A percentile compares a stretch with the other conserved stretches of the same genome.
Evolutionary conservation across 1,140 invertebrate species (phyloP).

Genomic region (Holcopasites calliopsidis): DNA sequence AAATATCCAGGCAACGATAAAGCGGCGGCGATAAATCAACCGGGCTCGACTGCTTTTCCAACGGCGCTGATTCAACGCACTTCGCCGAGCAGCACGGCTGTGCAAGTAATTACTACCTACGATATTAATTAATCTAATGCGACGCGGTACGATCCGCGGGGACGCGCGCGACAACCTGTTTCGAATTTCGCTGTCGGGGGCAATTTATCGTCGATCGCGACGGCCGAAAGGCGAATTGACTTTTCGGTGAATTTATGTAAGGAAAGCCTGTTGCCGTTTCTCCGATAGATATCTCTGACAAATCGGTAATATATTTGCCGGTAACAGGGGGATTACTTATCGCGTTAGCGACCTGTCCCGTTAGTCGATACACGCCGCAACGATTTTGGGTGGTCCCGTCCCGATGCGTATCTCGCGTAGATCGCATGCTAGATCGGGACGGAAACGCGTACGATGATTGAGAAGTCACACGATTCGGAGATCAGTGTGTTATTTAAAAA

Average conservation of each 20-base stretch:
- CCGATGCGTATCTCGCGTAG: not conserved
- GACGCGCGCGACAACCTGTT: constrained; percentile 2
- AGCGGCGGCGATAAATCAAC: constrained; percentile 52
- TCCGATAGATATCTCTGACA: not conserved
- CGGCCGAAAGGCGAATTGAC: constrained; percentile 26
- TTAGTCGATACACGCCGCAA: not conserved
- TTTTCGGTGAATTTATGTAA: constrained; percentile 25
- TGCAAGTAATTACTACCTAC: constrained; percentile 33
- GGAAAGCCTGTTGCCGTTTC: not conserved
- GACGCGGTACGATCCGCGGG: constrained; percentile 6
- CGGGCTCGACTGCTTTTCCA: constrained; percentile 30
- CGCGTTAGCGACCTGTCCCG: not conserved
- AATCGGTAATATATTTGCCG: constrained; percentile 26
- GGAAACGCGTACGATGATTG: not conserved
- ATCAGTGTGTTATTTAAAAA: too few species aligned
- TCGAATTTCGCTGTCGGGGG: constrained; percentile 11
- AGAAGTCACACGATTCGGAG: not conserved
- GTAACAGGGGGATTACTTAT: constrained; percentile 35
- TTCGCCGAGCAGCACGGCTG: not conserved
- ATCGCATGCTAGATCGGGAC: not conserved
- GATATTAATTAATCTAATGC: constrained; percentile 55
- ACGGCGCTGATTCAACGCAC: constrained; percentile 30
- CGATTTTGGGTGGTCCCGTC: constrained; percentile 27
- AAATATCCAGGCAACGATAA: constrained; percentile 52
- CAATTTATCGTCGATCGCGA: constrained; percentile 26